Evolutionary conservation across 2,797 vertebrate species (phyloP), one percentile per base, ranked within the genome.

Genomic region (Gymnothorax javanicus): DNA sequence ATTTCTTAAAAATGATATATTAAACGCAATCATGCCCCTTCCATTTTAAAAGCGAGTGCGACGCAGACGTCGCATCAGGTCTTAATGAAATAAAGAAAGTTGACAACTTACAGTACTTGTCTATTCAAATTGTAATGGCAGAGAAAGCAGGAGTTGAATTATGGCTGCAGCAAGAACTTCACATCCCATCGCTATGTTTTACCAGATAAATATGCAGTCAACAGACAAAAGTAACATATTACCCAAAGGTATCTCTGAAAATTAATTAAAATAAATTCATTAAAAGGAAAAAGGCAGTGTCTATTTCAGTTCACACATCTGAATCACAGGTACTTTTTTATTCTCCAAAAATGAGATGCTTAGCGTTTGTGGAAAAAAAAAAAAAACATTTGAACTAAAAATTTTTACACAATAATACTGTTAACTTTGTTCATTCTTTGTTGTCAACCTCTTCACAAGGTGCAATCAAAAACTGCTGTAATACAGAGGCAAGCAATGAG

Each of bases 171-270:
- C 27, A 15, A 33, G 13, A 12, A 43, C 27, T 43, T 20, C 33
- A 67, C 62, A 69, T 33, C 15, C 33, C 33, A 43, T 15, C 71
- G 4, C 71, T 73, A 15, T 43, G 33, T 50, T 13, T 75, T 50
- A 33, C 4, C 5, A 33, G 13, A 75, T 15, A 75, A 75, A 43
- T 33, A 75, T 75, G 1, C 11, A 23, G 0, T 56, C 56, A 17
- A 81, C 20, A 81, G 77, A 56, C 33, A 77, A 81, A n/a, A 33
- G 77, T 12, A 56, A 81, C 52, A 77, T 77, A 75, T 9, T 25
- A 15, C 33, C 67, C 8, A 77, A 50, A 77, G 73, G 12, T 50
- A 77, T 52, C 4, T 27, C 13, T 60, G 17, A 9, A 60, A 50
- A 17, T 77, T 33, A 0, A 15, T 50, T 3, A 13, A 13, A 15